Conservation (phyloP, 23 tunicate species). For the Diplosoma virens region DNA sequence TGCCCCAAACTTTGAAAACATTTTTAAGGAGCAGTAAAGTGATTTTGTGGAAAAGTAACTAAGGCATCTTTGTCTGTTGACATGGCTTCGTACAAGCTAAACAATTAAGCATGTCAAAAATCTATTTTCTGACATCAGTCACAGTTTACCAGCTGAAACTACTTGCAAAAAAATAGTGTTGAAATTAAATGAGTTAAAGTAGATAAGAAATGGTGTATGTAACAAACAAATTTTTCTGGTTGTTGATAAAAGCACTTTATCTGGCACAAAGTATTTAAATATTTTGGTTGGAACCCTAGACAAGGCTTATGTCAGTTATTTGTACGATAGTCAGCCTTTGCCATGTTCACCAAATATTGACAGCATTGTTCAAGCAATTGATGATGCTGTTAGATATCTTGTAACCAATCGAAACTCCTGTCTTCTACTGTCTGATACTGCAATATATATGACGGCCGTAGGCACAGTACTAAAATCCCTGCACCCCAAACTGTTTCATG, state of each 20-base stretch:
- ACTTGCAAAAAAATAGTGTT: too few species aligned
- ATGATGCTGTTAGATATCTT: constrained; percentile 8
- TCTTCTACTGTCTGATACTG: constrained; percentile 17
- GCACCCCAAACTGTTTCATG: constrained; percentile 21
- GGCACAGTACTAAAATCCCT: not conserved
- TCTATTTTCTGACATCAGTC: too few species aligned
- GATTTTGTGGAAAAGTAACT: too few species aligned
- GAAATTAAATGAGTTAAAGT: too few species aligned
- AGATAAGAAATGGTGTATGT: too few species aligned
- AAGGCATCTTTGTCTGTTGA: too few species aligned
- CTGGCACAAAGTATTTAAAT: constrained; percentile 22
- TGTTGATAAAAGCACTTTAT: constrained; percentile 26
- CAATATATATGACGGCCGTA: constrained; percentile 15
- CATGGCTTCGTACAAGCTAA: too few species aligned
- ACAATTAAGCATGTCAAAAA: too few species aligned
- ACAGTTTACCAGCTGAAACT: too few species aligned
- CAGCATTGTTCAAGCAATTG: constrained; percentile 23
- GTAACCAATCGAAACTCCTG: not conserved
- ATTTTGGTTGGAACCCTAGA: constrained; percentile 9
- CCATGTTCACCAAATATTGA: not conserved
- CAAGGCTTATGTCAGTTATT: not conserved
- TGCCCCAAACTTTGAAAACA: too few species aligned
- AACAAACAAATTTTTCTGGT: too few species aligned
- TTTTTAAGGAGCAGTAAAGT: too few species aligned
- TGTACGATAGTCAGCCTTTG: constrained; percentile 4